Conservation (phyloP, 2,113 vertebrate genomes). For the Argyrosomus japonicus region DNA sequence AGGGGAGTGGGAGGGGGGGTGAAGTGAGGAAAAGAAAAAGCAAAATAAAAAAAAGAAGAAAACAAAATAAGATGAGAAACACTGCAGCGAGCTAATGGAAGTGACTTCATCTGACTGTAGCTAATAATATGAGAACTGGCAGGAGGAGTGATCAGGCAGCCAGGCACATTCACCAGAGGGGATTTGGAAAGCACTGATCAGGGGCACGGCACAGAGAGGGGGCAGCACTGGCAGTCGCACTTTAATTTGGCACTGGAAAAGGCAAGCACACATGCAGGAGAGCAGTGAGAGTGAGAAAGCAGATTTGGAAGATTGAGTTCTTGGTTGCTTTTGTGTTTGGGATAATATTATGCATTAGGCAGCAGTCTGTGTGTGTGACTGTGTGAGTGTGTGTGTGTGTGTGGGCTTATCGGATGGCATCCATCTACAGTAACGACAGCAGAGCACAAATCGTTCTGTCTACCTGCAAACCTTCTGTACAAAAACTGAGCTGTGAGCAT, state of each 20-base stretch:
- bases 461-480: neutral
- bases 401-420: constrained; percentile 7
- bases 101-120: constrained; percentile 11
- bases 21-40: neutral
- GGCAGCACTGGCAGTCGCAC: constrained; percentile 29
- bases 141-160: constrained; percentile 32
- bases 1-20: neutral
- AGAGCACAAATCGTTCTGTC: neutral
- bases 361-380: constrained; percentile 15
- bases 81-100: constrained; percentile 1
- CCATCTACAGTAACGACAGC: constrained; percentile 1
- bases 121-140: neutral
- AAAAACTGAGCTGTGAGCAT: neutral
- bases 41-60: neutral
- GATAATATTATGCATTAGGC: constrained; percentile 31
- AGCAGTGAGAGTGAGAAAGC: constrained; percentile 25
- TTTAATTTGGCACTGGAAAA: constrained; percentile 46
- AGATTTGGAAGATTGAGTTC: constrained; percentile 36
- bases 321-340: constrained; percentile 25
- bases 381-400: constrained; percentile 6
- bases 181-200: constrained; percentile 38
- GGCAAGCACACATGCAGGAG: constrained; percentile 59
- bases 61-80: constrained; percentile 2
- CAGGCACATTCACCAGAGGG: constrained; percentile 31
- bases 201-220: constrained; percentile 27